Conservation (phyloP, 1,140 invertebrate species). For the Drosophila hydei region DNA sequence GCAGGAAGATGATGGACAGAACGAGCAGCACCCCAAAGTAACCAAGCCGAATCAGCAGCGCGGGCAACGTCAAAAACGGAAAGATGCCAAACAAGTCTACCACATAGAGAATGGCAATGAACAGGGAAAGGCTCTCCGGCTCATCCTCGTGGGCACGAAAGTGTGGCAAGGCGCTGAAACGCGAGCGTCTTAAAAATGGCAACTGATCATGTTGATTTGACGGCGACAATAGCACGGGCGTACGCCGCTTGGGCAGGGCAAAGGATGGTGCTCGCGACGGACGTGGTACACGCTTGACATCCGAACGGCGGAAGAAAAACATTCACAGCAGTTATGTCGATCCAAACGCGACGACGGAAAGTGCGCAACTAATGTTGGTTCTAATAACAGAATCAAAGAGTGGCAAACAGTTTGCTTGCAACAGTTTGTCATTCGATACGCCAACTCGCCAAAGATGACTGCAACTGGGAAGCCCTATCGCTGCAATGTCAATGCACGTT, state of each 20-base stretch:
- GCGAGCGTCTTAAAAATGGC: conserved; percentile 70
- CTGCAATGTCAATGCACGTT: conserved; percentile 70
- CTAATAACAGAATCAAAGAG: conserved; percentile 52
- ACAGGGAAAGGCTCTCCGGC: conserved; percentile 84
- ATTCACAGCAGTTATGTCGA: conserved; percentile 50
- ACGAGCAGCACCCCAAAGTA: conserved; percentile 89
- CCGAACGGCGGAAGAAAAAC: conserved; percentile 69
- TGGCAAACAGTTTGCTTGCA: conserved; percentile 20
- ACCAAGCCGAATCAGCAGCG: conserved; percentile 89
- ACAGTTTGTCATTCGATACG: conserved; percentile 61
- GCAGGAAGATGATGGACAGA: conserved; percentile 87
- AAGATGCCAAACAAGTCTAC: conserved; percentile 93
- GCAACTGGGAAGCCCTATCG: conserved; percentile 60
- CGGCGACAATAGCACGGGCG: conserved; percentile 57
- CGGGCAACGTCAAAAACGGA: conserved; percentile 90
- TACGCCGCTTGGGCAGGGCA: conserved; percentile 60
- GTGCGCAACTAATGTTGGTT: conserved; percentile 47
- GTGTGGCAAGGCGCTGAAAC: conserved; percentile 79
- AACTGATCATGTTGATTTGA: conserved; percentile 76
- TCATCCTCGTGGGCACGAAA: conserved; percentile 67
- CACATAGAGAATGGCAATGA: conserved; percentile 90
- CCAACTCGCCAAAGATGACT: not conserved
- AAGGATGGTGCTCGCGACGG: conserved; percentile 68
- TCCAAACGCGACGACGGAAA: conserved; percentile 39
- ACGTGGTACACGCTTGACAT: conserved; percentile 59